A percentile compares a stretch with the other conserved stretches of the same genome.
Evolutionary conservation across 2,113 vertebrate species (phyloP).

Genomic region (Neotragus moschatus): DNA sequence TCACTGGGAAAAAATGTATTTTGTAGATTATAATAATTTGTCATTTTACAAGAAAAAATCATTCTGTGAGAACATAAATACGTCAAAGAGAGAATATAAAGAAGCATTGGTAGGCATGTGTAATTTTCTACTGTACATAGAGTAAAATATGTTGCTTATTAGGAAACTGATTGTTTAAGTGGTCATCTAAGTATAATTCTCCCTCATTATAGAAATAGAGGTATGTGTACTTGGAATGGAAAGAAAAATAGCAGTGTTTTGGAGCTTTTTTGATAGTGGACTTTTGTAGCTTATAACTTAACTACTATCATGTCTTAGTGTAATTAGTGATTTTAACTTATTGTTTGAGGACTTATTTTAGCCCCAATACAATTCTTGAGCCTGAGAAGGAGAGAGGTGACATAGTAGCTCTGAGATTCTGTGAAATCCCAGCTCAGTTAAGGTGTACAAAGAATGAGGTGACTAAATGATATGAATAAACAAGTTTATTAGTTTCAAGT

Average conservation of each 20-base stretch:
- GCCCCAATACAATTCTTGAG: neutral
- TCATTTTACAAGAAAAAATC: neutral
- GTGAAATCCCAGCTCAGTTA: neutral
- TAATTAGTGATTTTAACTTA: neutral
- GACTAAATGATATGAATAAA: neutral
- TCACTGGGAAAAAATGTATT: neutral
- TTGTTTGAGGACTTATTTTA: neutral
- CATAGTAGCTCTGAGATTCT: neutral
- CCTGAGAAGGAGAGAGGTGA: neutral
- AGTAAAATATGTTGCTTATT: neutral
- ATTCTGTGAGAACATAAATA: neutral
- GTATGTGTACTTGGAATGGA: neutral
- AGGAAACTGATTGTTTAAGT: neutral
- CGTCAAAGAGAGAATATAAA: neutral
- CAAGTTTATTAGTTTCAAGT: neutral
- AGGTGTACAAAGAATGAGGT: neutral
- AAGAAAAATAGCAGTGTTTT: neutral
- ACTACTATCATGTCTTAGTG: neutral
- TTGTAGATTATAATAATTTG: slow-evolving; percentile 5
- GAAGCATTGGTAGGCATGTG: neutral
- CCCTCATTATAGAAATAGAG: neutral
- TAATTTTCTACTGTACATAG: neutral
- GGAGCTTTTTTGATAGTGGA: neutral
- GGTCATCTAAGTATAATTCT: neutral
- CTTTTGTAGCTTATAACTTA: neutral